Evolutionary conservation across 2,888 invertebrate species (phyloP).

Genomic region (Plusia festucae): DNA sequence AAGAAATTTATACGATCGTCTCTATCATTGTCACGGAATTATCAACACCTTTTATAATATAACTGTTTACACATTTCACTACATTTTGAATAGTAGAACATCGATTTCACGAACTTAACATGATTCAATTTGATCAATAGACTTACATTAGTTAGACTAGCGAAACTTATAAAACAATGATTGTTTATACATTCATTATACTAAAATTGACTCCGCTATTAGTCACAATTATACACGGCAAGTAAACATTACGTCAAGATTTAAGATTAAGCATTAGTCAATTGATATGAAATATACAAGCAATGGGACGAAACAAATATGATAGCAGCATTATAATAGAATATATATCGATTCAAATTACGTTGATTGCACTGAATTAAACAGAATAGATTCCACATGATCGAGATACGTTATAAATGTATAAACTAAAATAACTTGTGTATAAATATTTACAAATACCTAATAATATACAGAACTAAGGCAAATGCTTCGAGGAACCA

Average conservation of each 20-base stretch:
- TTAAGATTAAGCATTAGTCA: constrained; percentile 45
- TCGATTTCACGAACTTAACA: constrained; percentile 14
- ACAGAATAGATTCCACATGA: constrained; percentile 56
- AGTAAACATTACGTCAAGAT: constrained; percentile 55
- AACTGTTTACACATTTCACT: constrained; percentile 22
- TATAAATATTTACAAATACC: constrained; percentile 56
- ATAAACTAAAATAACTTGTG: constrained; percentile 45
- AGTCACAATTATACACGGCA: constrained; percentile 60
- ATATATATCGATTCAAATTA: constrained; percentile 27
- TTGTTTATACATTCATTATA: constrained; percentile 55
- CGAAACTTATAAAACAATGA: constrained; percentile 55
- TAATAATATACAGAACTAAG: constrained; percentile 67
- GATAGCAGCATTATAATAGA: constrained; percentile 18
- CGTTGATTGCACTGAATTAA: constrained; percentile 57
- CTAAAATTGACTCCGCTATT: constrained; percentile 59
- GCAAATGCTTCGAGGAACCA: constrained; percentile 86
- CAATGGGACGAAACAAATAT: constrained; percentile 34
- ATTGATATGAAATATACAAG: constrained; percentile 49
- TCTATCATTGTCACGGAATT: constrained; percentile 14
- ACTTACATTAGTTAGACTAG: constrained; percentile 63
- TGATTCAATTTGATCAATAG: constrained; percentile 18
- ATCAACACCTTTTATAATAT: constrained; percentile 16
- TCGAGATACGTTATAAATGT: constrained; percentile 50
- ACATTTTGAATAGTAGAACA: constrained; percentile 24
- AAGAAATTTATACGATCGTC: not conserved